phyloP scores from a whole-genome alignment of 2,888 invertebrate species.

The Rapana venosa region DNA sequence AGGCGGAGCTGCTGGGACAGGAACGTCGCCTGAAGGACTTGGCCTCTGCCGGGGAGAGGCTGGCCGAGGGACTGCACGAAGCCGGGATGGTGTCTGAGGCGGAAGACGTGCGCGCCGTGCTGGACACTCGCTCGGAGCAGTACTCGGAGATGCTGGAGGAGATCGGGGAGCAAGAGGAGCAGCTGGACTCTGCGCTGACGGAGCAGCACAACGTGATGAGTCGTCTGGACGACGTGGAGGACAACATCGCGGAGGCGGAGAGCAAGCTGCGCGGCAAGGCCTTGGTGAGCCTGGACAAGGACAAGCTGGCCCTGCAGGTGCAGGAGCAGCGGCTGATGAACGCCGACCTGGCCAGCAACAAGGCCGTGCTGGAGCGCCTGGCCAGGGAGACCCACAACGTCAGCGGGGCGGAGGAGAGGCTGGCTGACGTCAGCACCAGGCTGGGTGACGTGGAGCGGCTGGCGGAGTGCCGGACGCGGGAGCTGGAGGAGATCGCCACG shows the following conservation, averaged over 20 bases:
- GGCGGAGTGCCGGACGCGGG: constrained; percentile 62
- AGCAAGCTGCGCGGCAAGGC: constrained; percentile 58
- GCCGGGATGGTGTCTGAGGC: constrained; percentile 65
- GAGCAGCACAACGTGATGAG: constrained; percentile 72
- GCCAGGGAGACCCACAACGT: constrained; percentile 62
- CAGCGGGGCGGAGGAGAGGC: constrained; percentile 61
- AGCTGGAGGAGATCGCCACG: constrained; percentile 64
- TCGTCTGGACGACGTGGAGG: constrained; percentile 68
- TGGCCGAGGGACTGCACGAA: constrained; percentile 91
- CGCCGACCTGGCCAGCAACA: constrained; percentile 70
- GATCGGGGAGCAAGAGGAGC: constrained; percentile 67
- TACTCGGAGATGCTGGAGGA: constrained; percentile 67
- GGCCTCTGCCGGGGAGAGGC: constrained; percentile 85
- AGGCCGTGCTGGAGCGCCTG: constrained; percentile 67
- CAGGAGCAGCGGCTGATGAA: constrained; percentile 87
- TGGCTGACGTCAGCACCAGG: constrained; percentile 55
- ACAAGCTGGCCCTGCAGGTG: constrained; percentile 92
- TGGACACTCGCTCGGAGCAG: constrained; percentile 58
- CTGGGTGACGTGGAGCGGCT: constrained; percentile 64
- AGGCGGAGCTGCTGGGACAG: constrained; percentile 72
- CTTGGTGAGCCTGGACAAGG: constrained; percentile 90
- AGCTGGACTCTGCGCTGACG: constrained; percentile 67
- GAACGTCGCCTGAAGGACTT: constrained; percentile 72
- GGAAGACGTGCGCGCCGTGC: constrained; percentile 57
- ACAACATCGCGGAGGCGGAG: constrained; percentile 70